Conservation (phyloP, 2,797 vertebrate genomes). For the Sebastes hubbsi region DNA sequence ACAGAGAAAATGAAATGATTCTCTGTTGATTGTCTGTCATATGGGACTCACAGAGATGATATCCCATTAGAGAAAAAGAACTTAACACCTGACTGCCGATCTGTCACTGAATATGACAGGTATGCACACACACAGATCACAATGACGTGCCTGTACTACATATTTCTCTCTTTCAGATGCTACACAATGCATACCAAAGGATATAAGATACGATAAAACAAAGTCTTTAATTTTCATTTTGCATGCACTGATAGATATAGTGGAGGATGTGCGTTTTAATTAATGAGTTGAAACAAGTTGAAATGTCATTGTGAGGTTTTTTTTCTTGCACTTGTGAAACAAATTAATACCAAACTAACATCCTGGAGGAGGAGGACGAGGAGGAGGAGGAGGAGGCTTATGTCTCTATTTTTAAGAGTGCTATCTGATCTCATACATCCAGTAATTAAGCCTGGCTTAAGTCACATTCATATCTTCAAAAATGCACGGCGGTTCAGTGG, state of each 20-base stretch:
- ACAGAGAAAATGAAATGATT: neutral
- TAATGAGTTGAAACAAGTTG: neutral
- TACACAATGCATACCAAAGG: neutral
- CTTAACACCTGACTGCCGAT: constrained; percentile 19
- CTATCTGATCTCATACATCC: neutral
- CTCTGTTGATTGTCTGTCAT: constrained; percentile 10
- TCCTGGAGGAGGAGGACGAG: neutral
- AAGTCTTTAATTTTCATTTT: neutral
- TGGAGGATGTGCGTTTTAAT: neutral
- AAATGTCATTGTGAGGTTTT: neutral
- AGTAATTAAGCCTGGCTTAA: neutral
- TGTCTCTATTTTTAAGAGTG: neutral
- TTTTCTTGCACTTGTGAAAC: neutral
- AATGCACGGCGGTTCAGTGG: neutral
- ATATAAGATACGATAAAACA: neutral
- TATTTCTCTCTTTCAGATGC: neutral
- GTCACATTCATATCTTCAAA: neutral
- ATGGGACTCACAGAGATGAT: constrained; percentile 12
- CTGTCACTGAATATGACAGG: constrained; percentile 9
- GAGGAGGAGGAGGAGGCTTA: neutral
- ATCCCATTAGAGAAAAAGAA: constrained; percentile 17
- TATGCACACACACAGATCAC: neutral
- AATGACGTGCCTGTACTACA: neutral
- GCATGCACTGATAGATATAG: neutral
- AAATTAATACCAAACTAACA: neutral